Evolutionary conservation across 2,113 vertebrate genomes (phyloP).

Genomic region (Recurvirostra avosetta): DNA sequence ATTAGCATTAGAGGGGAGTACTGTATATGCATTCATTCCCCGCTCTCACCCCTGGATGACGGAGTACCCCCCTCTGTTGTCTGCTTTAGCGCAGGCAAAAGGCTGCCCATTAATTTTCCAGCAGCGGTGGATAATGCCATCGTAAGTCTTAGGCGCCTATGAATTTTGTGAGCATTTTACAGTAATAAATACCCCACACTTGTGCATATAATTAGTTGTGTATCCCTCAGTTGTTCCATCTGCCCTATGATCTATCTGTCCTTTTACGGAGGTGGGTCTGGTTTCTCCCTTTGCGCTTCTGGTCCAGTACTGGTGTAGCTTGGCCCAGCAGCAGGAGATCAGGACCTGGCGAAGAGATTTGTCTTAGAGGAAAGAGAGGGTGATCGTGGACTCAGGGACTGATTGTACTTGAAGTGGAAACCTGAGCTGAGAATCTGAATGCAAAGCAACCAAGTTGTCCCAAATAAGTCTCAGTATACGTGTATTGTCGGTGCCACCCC

Average conservation of each 20-base stretch:
- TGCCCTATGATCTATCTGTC: slow-evolving; percentile 3
- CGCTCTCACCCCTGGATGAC: slow-evolving; percentile 60
- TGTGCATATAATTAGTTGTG: slow-evolving; percentile 50
- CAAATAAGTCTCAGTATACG: neutral
- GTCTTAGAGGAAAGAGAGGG: neutral
- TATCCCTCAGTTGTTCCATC: neutral
- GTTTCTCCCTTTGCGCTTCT: neutral
- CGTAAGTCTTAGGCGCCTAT: slow-evolving; percentile 52
- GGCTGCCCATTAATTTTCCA: slow-evolving; percentile 55
- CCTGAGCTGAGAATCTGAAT: neutral
- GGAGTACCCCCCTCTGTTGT: slow-evolving; percentile 56
- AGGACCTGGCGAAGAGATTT: neutral
- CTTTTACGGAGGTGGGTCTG: neutral
- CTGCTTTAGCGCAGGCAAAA: slow-evolving; percentile 38
- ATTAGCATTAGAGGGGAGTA: slow-evolving; percentile 69
- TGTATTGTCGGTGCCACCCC: neutral
- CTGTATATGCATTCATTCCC: slow-evolving; percentile 59
- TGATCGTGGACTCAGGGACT: neutral
- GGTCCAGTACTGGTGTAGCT: neutral
- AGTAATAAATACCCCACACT: slow-evolving; percentile 56
- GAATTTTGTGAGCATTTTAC: slow-evolving; percentile 51
- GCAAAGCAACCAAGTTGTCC: neutral
- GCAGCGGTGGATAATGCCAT: slow-evolving; percentile 36
- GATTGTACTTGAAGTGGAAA: neutral
- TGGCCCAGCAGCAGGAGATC: neutral